phyloP scores from a whole-genome alignment of 30 jellyfish, hydroid and myxozoan genomes.

The Aurelia coerulea region DNA sequence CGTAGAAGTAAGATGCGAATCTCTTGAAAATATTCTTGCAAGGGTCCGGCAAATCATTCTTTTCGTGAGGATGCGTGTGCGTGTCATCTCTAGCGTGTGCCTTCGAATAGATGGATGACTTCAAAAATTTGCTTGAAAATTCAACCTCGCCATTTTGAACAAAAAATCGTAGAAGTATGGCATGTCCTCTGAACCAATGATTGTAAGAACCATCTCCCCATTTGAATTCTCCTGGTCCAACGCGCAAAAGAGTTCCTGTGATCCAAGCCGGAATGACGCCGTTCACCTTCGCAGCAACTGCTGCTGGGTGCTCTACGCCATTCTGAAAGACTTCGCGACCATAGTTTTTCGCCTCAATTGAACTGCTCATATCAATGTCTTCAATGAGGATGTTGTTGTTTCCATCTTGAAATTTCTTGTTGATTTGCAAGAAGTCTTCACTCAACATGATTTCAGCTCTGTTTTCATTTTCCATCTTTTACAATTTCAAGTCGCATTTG shows the following conservation, averaged over 20 bases:
- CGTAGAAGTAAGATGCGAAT: slow-evolving; percentile 29
- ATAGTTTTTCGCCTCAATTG: too few relatives aligned
- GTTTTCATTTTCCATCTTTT: too few relatives aligned
- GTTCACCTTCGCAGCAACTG: not conserved
- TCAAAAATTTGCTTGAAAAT: not conserved
- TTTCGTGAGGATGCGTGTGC: not conserved
- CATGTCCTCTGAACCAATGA: slow-evolving; percentile 82
- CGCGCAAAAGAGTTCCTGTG: slow-evolving; percentile 52
- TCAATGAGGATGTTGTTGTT: too few relatives aligned
- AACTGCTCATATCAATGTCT: too few relatives aligned
- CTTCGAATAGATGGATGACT: not conserved
- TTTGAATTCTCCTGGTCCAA: slow-evolving; percentile 75
- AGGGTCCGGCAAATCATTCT: slow-evolving; percentile 65
- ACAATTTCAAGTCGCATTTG: too few relatives aligned
- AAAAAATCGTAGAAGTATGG: slow-evolving; percentile 55
- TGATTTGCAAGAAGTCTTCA: too few relatives aligned
- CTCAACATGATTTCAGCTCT: too few relatives aligned
- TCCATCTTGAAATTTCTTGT: too few relatives aligned
- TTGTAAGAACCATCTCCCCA: slow-evolving; percentile 69
- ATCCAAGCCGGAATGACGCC: slow-evolving; percentile 73
- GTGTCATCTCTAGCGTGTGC: not conserved
- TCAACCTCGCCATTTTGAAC: slow-evolving; percentile 52
- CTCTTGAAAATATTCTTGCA: slow-evolving; percentile 61
- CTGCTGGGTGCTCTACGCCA: not conserved
- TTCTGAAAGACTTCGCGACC: not conserved